A percentile compares a stretch with the other conserved stretches of the same genome.
phyloP scores from a whole-genome alignment of 2,113 vertebrate genomes.

The Pholis gunnellus region DNA sequence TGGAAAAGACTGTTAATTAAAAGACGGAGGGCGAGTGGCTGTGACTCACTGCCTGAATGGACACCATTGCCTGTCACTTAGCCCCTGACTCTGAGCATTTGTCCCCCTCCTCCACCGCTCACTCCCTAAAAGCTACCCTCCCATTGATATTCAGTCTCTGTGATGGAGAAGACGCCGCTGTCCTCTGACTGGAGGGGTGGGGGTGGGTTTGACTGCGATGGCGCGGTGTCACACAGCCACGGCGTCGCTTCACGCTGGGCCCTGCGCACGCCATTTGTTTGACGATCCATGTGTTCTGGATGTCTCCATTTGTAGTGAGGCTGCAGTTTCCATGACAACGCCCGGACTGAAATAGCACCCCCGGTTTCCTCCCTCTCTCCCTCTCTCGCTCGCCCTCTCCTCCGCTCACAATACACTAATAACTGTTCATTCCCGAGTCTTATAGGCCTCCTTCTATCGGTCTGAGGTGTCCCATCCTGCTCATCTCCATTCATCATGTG shows the following conservation, averaged over 20 bases:
- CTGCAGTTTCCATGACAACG: slow-evolving; percentile 88
- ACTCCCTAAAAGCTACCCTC: slow-evolving; percentile 40
- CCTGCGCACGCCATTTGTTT: slow-evolving; percentile 75
- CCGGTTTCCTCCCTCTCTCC: slow-evolving; percentile 44
- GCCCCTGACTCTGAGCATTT: slow-evolving; percentile 58
- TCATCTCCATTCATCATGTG: slow-evolving; percentile 68
- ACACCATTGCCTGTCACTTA: slow-evolving; percentile 70
- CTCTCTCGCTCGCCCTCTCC: slow-evolving; percentile 39
- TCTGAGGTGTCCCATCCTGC: slow-evolving; percentile 63
- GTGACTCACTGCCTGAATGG: slow-evolving; percentile 66
- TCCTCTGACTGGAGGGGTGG: slow-evolving; percentile 36
- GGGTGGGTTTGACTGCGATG: slow-evolving; percentile 53
- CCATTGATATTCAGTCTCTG: slow-evolving; percentile 72
- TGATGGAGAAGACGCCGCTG: slow-evolving; percentile 55
- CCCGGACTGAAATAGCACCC: slow-evolving; percentile 83
- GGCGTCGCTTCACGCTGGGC: slow-evolving; percentile 62
- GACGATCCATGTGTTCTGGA: slow-evolving; percentile 81
- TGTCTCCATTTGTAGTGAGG: slow-evolving; percentile 86
- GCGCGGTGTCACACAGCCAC: slow-evolving; percentile 57
- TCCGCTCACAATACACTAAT: slow-evolving; percentile 56
- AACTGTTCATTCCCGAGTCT: slow-evolving; percentile 74
- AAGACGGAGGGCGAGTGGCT: slow-evolving; percentile 58
- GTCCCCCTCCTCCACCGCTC: slow-evolving; percentile 28
- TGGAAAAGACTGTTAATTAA: slow-evolving; percentile 74
- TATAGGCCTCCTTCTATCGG: slow-evolving; percentile 53